A percentile compares a stretch with the other conserved stretches of the same genome.
Evolutionary conservation across 2,797 vertebrate species (phyloP).

Genomic region (Malurus leucopterus): DNA sequence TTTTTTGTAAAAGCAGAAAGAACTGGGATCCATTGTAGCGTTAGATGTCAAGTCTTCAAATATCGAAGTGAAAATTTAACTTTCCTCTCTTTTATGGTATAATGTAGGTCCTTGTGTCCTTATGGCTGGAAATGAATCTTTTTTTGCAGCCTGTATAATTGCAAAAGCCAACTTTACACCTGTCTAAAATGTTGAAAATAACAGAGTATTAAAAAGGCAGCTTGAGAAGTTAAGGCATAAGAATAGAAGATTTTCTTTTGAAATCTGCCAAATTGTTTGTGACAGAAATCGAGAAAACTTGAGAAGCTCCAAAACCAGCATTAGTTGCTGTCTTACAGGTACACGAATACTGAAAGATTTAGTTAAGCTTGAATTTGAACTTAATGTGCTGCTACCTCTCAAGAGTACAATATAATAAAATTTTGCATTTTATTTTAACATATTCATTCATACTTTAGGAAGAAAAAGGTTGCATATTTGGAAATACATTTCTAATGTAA

Average conservation of each 20-base stretch:
- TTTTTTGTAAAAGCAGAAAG: neutral
- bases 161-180: neutral
- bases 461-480: neutral
- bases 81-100: neutral
- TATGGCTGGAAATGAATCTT: neutral
- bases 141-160: neutral
- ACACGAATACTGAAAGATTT: neutral
- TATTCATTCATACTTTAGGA: neutral
- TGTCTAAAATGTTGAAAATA: constrained; percentile 1
- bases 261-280: neutral
- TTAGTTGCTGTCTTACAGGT: neutral
- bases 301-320: neutral
- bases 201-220: neutral
- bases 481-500: neutral
- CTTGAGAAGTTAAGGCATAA: neutral
- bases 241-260: neutral
- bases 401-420: neutral
- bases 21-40: neutral
- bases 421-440: neutral
- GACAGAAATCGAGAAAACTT: neutral
- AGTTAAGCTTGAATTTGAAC: neutral
- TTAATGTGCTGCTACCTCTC: neutral
- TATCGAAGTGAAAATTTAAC: neutral
- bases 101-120: neutral
- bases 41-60: neutral